A percentile compares a stretch with the other conserved stretches of the same genome.
Conservation (phyloP, 1,140 invertebrate genomes). For the Drosophila serrata region DNA sequence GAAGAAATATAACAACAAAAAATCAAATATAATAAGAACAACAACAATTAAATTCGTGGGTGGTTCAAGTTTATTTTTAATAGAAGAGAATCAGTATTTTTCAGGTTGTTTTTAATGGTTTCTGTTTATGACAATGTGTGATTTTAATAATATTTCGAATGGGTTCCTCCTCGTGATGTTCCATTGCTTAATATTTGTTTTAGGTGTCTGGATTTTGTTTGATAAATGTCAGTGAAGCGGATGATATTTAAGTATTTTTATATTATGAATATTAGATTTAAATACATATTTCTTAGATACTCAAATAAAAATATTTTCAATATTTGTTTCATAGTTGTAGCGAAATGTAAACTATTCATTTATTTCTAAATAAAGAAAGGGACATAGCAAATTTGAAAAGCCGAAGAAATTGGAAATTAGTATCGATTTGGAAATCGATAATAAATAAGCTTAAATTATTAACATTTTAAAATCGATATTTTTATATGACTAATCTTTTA, state of each 20-base stretch:
- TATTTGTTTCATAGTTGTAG: too few relatives aligned
- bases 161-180: constrained; percentile 11
- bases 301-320: too few relatives aligned
- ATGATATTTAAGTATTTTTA: not conserved
- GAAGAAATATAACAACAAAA: constrained; percentile 33
- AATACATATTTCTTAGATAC: too few relatives aligned
- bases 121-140: constrained; percentile 32
- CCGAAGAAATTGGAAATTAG: too few relatives aligned
- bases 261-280: too few relatives aligned
- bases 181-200: not conserved
- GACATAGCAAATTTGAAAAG: too few relatives aligned
- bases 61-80: constrained; percentile 57
- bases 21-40: constrained; percentile 16
- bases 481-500: too few relatives aligned
- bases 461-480: too few relatives aligned
- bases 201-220: not conserved
- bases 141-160: constrained; percentile 37
- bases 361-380: too few relatives aligned
- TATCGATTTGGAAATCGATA: too few relatives aligned
- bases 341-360: too few relatives aligned
- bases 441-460: too few relatives aligned
- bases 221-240: not conserved
- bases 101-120: constrained; percentile 43
- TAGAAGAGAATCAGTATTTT: constrained; percentile 51
- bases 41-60: constrained; percentile 54